Base-by-base conservation (phyloP, 2,888 invertebrate species). In the Amphimallon solstitiale region DNA sequence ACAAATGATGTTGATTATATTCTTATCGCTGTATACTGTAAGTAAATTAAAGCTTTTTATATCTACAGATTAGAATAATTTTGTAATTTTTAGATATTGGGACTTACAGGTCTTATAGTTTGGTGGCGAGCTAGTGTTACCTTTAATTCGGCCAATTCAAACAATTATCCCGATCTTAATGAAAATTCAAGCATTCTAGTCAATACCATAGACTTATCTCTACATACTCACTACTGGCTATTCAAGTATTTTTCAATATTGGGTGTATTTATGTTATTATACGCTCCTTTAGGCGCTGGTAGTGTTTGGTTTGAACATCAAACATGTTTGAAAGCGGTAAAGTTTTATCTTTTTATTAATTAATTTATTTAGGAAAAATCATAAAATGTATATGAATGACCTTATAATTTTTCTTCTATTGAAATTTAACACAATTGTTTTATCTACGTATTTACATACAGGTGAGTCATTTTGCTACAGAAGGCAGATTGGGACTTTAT, bases 241-340 rank as follows among this genome's bases (percentile, higher is more conserved):
- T 21, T 12, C 1, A 54, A 19, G 10, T 38, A 19, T 10, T 54
- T 38, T 40, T 21, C 14, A 23, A 38, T 19, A n/a, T 38, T 37
- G 54, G 54, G 54, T 9, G 21, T 38, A 6, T n/a, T 54, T 2
- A 54, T 54, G 5, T 19, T 54, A 2, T 2, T 54, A 10, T 38
- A 21, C n/a, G 1, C 38, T 7, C 1, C 12, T 21, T 37, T 38
- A 10, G 54, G 54, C 0, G 54, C 21, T 2, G 9, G 38, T 19
- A 12, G 21, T 19, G 21, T 54, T 7, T n/a, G 38, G 21, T 1
- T 54, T 7, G 37, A 38, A 21, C 1, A 12, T 9, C 37, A 6
- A 2, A 7, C 7, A 3, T 5, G 14, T n/a, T 12, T 54, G 38
- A 54, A 54, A 40, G 38, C 21, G 21, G 54, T 54, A 38, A 38